Evolutionary conservation across 1,140 invertebrate species (phyloP).

Genomic region (Thaumatotibia leucotreta): DNA sequence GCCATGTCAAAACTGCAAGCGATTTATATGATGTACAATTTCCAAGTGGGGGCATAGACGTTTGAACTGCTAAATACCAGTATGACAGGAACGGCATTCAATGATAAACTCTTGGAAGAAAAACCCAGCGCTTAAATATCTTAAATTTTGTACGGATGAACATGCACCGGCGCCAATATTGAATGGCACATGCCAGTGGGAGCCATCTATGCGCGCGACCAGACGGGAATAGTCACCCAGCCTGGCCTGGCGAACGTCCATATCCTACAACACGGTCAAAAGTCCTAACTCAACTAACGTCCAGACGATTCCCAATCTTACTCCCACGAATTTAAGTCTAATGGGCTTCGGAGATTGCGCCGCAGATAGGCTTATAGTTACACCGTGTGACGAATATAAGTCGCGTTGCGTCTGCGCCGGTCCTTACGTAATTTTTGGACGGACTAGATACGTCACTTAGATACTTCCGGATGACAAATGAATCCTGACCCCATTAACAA

Average conservation of each 20-base stretch:
- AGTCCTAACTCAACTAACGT: conserved; percentile 34
- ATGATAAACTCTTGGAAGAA: no score
- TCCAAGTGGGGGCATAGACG: no score
- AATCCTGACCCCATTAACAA: conserved; percentile 39
- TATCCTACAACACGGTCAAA: conserved; percentile 34
- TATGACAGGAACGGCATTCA: no score
- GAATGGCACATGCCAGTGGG: conserved; percentile 49
- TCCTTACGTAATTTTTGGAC: conserved; percentile 66
- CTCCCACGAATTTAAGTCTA: conserved; percentile 33
- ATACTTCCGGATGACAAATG: conserved; percentile 63
- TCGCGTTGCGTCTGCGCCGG: conserved; percentile 44
- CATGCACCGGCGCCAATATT: conserved; percentile 40
- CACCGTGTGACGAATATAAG: conserved; percentile 52
- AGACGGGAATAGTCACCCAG: conserved; percentile 70
- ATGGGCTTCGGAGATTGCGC: conserved; percentile 26
- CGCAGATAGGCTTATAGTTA: conserved; percentile 27
- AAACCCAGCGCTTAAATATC: neutral
- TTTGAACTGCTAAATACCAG: no score
- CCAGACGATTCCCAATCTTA: conserved; percentile 48
- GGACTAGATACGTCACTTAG: conserved; percentile 64
- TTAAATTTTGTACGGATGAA: conserved; percentile 1
- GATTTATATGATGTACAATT: neutral
- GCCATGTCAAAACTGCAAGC: conserved; percentile 23
- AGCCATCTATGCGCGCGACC: conserved; percentile 49
- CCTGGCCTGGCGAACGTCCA: conserved; percentile 71